These are phyloP conservation scores for Drosophila asahinai DNA, from an alignment of 1,140 invertebrate species.

Conservation along the genomic window DNA sequence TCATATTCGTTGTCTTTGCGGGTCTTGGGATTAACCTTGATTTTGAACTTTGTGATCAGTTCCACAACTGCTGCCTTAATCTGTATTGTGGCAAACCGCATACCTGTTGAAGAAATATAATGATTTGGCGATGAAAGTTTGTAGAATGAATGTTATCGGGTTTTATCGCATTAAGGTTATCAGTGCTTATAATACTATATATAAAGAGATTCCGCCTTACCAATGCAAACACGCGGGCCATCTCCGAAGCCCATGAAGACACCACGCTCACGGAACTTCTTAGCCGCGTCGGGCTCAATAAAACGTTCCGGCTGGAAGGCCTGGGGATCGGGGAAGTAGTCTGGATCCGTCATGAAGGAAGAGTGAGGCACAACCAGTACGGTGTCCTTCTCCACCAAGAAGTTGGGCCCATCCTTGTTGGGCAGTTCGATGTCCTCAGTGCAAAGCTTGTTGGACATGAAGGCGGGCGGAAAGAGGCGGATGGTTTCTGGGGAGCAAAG, in stretches of 20 bases:
- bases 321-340: slow-evolving; percentile 89
- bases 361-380: slow-evolving; percentile 86
- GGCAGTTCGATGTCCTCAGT: slow-evolving; percentile 62
- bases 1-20: slow-evolving; percentile 63
- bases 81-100: slow-evolving; percentile 72
- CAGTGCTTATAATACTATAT: not conserved
- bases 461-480: slow-evolving; percentile 53
- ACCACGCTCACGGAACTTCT: slow-evolving; percentile 61
- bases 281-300: slow-evolving; percentile 57
- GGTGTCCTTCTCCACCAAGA: slow-evolving; percentile 84
- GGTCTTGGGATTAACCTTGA: slow-evolving; percentile 66
- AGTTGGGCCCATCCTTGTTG: slow-evolving; percentile 58
- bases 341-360: slow-evolving; percentile 87
- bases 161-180: slow-evolving; percentile 11
- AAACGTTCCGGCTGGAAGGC: slow-evolving; percentile 90
- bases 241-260: slow-evolving; percentile 66
- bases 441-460: slow-evolving; percentile 52
- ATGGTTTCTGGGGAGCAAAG: slow-evolving; percentile 48
- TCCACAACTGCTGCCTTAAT: slow-evolving; percentile 74
- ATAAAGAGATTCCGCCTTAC: slow-evolving; percentile 19
- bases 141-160: not conserved
- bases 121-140: not conserved
- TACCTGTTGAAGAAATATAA: slow-evolving; percentile 38
- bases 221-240: slow-evolving; percentile 72
- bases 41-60: slow-evolving; percentile 62